These are phyloP conservation scores for Entomobrya proxima DNA, from an alignment of 2,888 invertebrate species.

Conservation along the genomic window DNA sequence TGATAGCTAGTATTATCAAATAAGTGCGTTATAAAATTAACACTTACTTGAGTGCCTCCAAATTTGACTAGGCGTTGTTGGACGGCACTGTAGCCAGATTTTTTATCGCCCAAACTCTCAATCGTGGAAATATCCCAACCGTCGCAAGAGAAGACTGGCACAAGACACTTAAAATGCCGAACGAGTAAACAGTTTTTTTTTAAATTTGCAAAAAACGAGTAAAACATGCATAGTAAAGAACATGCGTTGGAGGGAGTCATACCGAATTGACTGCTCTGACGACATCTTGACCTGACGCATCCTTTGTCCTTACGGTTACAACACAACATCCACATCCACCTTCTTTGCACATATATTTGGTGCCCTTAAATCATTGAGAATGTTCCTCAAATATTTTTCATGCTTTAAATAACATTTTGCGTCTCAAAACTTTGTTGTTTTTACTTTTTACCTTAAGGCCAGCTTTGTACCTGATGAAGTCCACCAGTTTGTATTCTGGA, in stretches of 20 bases:
- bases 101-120: constrained; percentile 85
- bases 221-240: too few relatives aligned
- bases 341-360: constrained; percentile 78
- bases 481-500: constrained; percentile 69
- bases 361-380: constrained; percentile 54
- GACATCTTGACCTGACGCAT: constrained; percentile 77
- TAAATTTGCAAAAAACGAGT: not conserved
- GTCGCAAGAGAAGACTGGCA: constrained; percentile 82
- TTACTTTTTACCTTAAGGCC: constrained; percentile 6
- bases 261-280: constrained; percentile 84
- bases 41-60: constrained; percentile 82
- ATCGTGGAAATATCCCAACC: constrained; percentile 85
- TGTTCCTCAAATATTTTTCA: not conserved
- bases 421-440: not conserved
- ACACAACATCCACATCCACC: constrained; percentile 84
- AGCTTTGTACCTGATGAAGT: constrained; percentile 71
- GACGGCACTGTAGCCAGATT: constrained; percentile 84
- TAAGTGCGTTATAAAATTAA: not conserved
- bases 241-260: constrained; percentile 75
- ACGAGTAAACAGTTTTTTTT: constrained; percentile 10
- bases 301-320: constrained; percentile 64
- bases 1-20: not conserved
- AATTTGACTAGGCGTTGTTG: constrained; percentile 83
- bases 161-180: constrained; percentile 80
- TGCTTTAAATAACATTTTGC: not conserved